Base-by-base conservation (phyloP, 1,140 invertebrate genomes). In the Leptoteleia sp. region DNA sequence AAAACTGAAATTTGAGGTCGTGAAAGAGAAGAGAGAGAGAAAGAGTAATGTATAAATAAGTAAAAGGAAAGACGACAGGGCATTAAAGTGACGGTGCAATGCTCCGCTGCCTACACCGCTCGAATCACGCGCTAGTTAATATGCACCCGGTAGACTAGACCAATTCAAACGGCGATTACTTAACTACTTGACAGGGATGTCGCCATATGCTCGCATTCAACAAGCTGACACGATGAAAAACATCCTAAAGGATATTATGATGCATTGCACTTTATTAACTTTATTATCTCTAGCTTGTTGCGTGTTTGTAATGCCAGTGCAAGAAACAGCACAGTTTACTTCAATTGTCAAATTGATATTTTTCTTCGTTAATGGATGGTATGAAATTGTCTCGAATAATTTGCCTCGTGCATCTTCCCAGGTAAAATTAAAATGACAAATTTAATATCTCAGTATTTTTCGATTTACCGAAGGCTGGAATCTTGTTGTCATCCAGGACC, bases 121-220 rank as follows among this genome's bases (percentile, higher is more conserved):
- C 11, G 22, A 55, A 57, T 57, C 45, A 57, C 45, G 54, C 62
- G 29, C 50, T 67, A 59, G 42, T 70, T 59, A 70, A 59, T 50
- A 57, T 59, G 65, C 65, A 70, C 65, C 65, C 65, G 54, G 65
- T 59, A 59, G 54, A 70, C 65, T 50, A 59, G 43, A 50, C 45
- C 65, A 54, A 72, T 62, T 62, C 57, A 62, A 40, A 73, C 54
- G 54, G 62, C 48, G 57, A 64, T 73, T 73, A 73, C 68, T 64
- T 73, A 73, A 64, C 68, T 55, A 9, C 47, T 64, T 48, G 40
- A 64, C 68, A 55, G 59, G 57, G 68, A 73, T 64, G 68, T 73
- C 55, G 48, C 59, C 57, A 47, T 64, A 47, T 72, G 57, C 31
- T 57, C 57, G 40, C 40, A 62, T 62, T 54, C 54, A 73, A 62